Base-by-base conservation (phyloP, 2,797 vertebrate species). In the Sebastes oblongus region DNA sequence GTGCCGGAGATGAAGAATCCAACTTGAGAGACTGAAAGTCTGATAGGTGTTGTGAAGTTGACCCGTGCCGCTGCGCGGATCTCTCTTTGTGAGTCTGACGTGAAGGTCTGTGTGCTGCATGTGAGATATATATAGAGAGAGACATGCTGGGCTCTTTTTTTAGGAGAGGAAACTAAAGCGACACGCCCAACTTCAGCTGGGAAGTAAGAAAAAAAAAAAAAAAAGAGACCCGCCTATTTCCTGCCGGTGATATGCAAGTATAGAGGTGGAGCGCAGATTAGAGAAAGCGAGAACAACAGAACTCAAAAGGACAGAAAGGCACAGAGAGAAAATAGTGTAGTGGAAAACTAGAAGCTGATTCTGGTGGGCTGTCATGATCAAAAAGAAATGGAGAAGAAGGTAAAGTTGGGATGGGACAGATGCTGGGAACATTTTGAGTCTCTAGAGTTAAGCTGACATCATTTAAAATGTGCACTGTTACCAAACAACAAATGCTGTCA, bases 91-190 rank as follows among this genome's bases (percentile, higher is more conserved):
- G 27, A 18, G 54, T 46, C 5, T 32, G 46, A 71, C 6, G 3
- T 39, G 39, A 75, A 75, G 34, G 72, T 22, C 46, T 61, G 58
- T 16, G 42, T 29, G 54, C 62, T 66, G 72, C 32, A n/a, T 30
- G 61, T 10, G 61, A 74, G 66, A 72, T 67, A 82, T 72, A 73
- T 69, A 74, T 50, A 58, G 64, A 80, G n/a, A 60, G 59, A 55
- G 60, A 56, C 76, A 70, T n/a, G 73, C 39, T 24, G 10, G 27
- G 30, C 11, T 55, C 30, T 86, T 82, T 87, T 84, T 91, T 89
- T 71, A 80, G 81, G 66, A 87, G 77, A 92, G 93, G 93, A 94
- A 94, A 88, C 87, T 62, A 56, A 89, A 58, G 66, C 16, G 75
- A 87, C 90, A 93, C 91, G 1, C 92, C 92, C 84, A 56, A 72